Conservation (phyloP, 1,140 invertebrate genomes). For the Drosophila triauraria region DNA sequence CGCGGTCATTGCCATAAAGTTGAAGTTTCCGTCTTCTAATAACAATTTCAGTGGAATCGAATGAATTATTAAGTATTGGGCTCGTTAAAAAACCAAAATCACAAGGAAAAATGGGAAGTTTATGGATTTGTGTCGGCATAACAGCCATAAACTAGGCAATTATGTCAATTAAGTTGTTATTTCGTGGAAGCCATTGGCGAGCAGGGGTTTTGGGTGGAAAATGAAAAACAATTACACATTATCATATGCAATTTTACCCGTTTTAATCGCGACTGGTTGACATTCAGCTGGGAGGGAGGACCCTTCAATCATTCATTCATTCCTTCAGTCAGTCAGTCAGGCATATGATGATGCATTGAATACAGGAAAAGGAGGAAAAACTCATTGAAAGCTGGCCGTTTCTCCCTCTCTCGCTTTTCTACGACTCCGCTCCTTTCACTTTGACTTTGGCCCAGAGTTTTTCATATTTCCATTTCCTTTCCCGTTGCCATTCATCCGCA, state of each 20-base stretch:
- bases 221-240: constrained; percentile 36
- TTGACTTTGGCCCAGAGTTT: constrained; percentile 55
- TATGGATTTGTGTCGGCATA: constrained; percentile 6
- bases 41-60: not conserved
- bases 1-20: constrained; percentile 26
- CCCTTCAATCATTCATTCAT: constrained; percentile 28
- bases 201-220: not conserved
- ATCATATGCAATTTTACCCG: constrained; percentile 44
- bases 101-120: constrained; percentile 1
- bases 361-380: constrained; percentile 31
- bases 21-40: constrained; percentile 19
- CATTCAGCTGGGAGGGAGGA: constrained; percentile 1
- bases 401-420: constrained; percentile 4
- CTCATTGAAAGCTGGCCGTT: constrained; percentile 49
- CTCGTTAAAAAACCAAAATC: constrained; percentile 14
- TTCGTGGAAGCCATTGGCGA: constrained; percentile 22
- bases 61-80: constrained; percentile 21
- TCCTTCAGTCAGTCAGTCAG: constrained; percentile 43
- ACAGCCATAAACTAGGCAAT: constrained; percentile 20
- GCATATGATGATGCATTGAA: constrained; percentile 53
- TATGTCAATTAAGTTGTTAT: constrained; percentile 23
- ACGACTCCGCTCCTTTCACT: constrained; percentile 43
- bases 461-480: constrained; percentile 36
- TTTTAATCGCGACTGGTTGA: constrained; percentile 8
- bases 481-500: constrained; percentile 42